phyloP scores from a whole-genome alignment of 1,140 invertebrate genomes.

The Dendrolimus punctatus region DNA sequence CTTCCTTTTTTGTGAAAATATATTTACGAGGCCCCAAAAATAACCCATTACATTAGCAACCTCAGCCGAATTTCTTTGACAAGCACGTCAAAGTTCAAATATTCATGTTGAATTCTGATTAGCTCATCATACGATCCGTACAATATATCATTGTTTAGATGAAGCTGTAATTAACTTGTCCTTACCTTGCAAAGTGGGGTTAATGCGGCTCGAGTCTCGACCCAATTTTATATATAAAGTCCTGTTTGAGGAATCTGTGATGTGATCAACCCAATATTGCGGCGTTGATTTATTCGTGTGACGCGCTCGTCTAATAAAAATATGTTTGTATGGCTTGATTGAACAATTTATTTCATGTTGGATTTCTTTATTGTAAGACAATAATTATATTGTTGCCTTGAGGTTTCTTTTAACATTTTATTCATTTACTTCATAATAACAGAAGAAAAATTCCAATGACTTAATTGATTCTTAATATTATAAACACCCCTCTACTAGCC shows the following conservation, averaged over 20 bases:
- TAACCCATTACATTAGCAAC: constrained; percentile 27
- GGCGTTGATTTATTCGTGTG: too few species aligned
- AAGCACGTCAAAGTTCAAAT: constrained; percentile 50
- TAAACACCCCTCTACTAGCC: too few species aligned
- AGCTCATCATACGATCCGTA: constrained; percentile 31
- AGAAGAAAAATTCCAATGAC: too few species aligned
- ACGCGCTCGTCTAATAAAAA: too few species aligned
- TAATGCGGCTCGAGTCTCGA: constrained; percentile 26
- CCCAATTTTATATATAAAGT: constrained; percentile 32
- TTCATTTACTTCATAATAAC: too few species aligned
- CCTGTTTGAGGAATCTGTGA: constrained; percentile 10
- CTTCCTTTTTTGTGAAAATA: too few species aligned
- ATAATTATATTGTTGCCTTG: neutral
- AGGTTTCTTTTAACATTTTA: neutral
- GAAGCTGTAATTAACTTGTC: constrained; percentile 52
- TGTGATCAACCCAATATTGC: constrained; percentile 1
- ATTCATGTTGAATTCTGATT: constrained; percentile 50
- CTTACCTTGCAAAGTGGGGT: constrained; percentile 34
- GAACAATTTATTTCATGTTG: too few species aligned
- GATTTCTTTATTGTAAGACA: too few species aligned
- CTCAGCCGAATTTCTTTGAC: constrained; percentile 35
- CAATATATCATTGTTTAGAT: constrained; percentile 54
- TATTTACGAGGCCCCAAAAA: constrained; percentile 22
- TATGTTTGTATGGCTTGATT: too few species aligned
- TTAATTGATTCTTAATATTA: too few species aligned